Conservation (phyloP, 2,113 vertebrate genomes). For the Alligator mississippiensis region DNA sequence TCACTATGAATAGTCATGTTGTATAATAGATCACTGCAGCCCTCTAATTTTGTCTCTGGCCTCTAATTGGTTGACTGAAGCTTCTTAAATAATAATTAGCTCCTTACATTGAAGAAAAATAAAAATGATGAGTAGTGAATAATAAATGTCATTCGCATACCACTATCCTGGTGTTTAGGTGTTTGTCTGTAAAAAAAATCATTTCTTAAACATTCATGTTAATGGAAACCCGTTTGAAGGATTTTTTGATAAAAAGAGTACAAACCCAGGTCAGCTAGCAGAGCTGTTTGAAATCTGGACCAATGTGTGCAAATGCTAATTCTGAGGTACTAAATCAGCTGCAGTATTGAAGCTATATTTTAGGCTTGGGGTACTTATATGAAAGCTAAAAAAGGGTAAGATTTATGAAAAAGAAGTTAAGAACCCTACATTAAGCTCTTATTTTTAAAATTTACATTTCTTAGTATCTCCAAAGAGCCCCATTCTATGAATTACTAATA, state of each 20-base stretch:
- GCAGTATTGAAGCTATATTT: not conserved
- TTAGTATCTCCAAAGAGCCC: conserved; percentile 17
- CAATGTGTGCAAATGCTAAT: not conserved
- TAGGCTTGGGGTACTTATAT: not conserved
- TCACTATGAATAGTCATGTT: conserved; percentile 22
- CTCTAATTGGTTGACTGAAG: not conserved
- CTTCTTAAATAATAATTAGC: not conserved
- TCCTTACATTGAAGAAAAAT: not conserved
- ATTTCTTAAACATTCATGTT: not conserved
- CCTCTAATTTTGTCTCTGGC: not conserved
- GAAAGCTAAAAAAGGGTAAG: not conserved
- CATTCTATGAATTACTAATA: not conserved
- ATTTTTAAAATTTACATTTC: conserved; percentile 28
- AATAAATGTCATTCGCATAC: not conserved
- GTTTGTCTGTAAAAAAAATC: not conserved
- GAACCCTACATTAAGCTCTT: not conserved
- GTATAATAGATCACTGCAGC: not conserved
- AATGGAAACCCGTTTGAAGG: not conserved
- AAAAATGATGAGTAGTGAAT: not conserved
- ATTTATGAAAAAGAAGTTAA: not conserved
- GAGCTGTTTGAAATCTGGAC: not conserved
- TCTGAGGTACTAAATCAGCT: not conserved
- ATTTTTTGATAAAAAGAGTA: not conserved
- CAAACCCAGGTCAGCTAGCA: not conserved
- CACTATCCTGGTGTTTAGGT: not conserved